Conservation (phyloP, 2,113 vertebrate species). For the Nasalis larvatus region DNA sequence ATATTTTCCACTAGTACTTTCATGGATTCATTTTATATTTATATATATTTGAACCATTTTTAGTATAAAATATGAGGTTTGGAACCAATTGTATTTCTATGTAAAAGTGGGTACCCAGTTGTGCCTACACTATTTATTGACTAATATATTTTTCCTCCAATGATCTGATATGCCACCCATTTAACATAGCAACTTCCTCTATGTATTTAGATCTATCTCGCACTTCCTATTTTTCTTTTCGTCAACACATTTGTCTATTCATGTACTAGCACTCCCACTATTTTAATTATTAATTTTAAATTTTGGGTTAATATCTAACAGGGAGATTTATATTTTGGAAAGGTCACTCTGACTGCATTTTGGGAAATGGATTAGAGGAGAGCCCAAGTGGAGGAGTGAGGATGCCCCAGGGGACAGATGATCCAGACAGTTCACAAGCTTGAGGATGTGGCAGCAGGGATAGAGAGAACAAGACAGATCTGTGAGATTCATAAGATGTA, state of each 20-base stretch:
- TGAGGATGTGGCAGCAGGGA: background rate
- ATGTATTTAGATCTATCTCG: background rate
- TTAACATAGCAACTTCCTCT: background rate
- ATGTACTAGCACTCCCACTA: background rate
- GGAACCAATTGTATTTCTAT: background rate
- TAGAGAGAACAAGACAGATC: background rate
- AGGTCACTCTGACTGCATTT: background rate
- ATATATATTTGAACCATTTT: background rate
- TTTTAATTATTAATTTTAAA: conserved; percentile 33
- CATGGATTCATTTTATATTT: background rate
- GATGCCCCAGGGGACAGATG: background rate
- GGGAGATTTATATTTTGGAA: background rate
- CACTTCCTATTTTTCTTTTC: background rate
- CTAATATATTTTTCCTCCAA: background rate
- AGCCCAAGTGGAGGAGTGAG: background rate
- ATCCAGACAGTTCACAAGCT: background rate
- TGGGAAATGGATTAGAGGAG: background rate
- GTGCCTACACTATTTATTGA: background rate
- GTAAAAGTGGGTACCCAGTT: background rate
- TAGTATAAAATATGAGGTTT: background rate
- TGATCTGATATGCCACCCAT: background rate
- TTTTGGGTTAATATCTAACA: background rate
- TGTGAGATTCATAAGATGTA: background rate
- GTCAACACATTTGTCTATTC: background rate
- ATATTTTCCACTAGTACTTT: background rate